Conservation (phyloP, 2,113 vertebrate genomes). For the Hyla sarda region DNA sequence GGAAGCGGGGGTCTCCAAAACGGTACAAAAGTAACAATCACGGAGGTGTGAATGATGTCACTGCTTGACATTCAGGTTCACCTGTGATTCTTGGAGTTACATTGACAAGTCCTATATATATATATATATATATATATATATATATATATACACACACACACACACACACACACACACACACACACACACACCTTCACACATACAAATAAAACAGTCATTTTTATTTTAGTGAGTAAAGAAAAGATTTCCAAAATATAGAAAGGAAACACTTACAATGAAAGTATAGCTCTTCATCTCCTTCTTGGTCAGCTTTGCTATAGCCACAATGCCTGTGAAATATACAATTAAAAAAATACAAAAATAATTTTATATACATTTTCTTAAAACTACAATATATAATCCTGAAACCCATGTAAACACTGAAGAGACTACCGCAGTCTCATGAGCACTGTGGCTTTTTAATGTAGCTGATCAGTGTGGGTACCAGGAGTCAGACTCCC, state of each 20-base stretch:
- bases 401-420: neutral
- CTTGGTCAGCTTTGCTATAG: constrained; percentile 98
- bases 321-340: constrained; percentile 87
- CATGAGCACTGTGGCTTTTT: no score
- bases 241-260: constrained; percentile 61
- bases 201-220: neutral
- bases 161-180: no score
- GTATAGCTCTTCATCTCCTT: constrained; percentile 98
- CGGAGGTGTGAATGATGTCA: constrained; percentile 17
- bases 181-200: no score
- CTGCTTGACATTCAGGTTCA: constrained; percentile 14
- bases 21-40: constrained; percentile 64
- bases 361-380: constrained; percentile 4
- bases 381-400: neutral
- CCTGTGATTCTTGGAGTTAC: neutral
- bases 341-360: neutral
- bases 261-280: constrained; percentile 97
- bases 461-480: no score
- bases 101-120: neutral
- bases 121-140: no score
- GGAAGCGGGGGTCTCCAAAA: constrained; percentile 78
- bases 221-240: neutral
- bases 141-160: no score
- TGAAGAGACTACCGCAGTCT: no score
- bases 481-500: no score